These are phyloP conservation scores for Seriola aureovittata DNA, from an alignment of 2,113 vertebrate species.

Conservation along the genomic window DNA sequence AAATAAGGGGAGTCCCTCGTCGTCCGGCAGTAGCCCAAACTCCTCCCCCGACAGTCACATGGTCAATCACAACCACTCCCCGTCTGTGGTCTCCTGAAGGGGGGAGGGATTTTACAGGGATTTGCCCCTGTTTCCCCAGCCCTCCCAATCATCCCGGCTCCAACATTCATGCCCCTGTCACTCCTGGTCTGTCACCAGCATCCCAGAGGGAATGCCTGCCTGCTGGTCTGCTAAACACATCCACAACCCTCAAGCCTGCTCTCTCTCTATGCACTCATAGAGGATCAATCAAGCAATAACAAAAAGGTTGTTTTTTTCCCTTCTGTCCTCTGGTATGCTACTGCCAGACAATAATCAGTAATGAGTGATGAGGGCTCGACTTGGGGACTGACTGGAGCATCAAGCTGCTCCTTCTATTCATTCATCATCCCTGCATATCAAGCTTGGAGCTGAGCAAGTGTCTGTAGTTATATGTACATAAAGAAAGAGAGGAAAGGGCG, in stretches of 20 bases:
- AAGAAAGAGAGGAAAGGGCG: conserved; percentile 69
- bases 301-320: conserved; percentile 6
- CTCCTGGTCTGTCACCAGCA: conserved; percentile 63
- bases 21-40: conserved; percentile 86
- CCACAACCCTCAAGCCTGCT: conserved; percentile 42
- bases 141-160: conserved; percentile 36
- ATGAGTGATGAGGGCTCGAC: conserved; percentile 48
- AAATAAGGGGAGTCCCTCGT: conserved; percentile 89
- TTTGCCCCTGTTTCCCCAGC: neutral
- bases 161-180: conserved; percentile 38
- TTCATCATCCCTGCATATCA: conserved; percentile 81
- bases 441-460: conserved; percentile 86
- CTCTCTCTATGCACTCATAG: conserved; percentile 57
- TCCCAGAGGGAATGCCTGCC: conserved; percentile 67
- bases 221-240: conserved; percentile 68
- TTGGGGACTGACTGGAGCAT: conserved; percentile 57
- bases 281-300: conserved; percentile 72
- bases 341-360: conserved; percentile 36
- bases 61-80: conserved; percentile 96
- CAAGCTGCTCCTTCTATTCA: conserved; percentile 58
- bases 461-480: conserved; percentile 84
- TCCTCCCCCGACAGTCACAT: conserved; percentile 93
- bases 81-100: conserved; percentile 95
- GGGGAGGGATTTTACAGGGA: conserved; percentile 28
- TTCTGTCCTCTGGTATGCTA: conserved; percentile 36